phyloP scores from a whole-genome alignment of 1,140 invertebrate species.

The Meloidogyne exigua region DNA sequence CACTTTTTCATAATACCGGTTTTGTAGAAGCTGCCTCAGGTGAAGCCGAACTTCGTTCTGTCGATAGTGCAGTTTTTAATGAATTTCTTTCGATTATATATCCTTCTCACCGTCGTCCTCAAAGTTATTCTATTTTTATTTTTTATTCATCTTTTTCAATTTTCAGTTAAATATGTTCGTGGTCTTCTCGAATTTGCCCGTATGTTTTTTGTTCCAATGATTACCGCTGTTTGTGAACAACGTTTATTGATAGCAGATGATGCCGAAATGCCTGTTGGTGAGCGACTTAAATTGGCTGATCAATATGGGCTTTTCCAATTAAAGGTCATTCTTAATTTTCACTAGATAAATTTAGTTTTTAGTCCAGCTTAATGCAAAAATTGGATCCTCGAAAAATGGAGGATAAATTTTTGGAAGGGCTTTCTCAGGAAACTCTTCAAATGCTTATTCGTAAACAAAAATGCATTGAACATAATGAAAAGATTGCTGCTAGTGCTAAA shows the following conservation, averaged over 20 bases:
- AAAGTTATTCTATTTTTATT: neutral
- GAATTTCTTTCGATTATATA: slow-evolving; percentile 23
- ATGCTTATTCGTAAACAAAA: slow-evolving; percentile 21
- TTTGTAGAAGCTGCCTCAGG: slow-evolving; percentile 3
- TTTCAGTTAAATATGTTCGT: slow-evolving; percentile 13
- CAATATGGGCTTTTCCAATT: slow-evolving; percentile 21
- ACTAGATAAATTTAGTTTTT: neutral
- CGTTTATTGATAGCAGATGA: slow-evolving; percentile 6
- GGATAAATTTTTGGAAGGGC: slow-evolving; percentile 8
- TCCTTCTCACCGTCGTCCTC: slow-evolving; percentile 10
- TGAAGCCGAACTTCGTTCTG: slow-evolving; percentile 4
- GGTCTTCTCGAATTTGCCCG: slow-evolving; percentile 24
- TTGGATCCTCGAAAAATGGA: slow-evolving; percentile 5
- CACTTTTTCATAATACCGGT: slow-evolving; percentile 9
- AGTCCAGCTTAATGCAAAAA: slow-evolving; percentile 26
- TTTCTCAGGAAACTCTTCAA: slow-evolving; percentile 10
- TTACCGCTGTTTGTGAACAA: slow-evolving; percentile 19
- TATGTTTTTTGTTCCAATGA: slow-evolving; percentile 22
- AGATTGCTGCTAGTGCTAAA: neutral
- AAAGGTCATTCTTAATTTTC: slow-evolving; percentile 6
- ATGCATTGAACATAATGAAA: slow-evolving; percentile 9
- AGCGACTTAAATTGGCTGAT: slow-evolving; percentile 22
- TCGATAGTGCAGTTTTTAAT: neutral
- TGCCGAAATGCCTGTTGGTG: slow-evolving; percentile 10
- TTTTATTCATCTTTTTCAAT: neutral